Evolutionary conservation across 1,140 invertebrate species (phyloP).

Genomic region (Heliconius congener): DNA sequence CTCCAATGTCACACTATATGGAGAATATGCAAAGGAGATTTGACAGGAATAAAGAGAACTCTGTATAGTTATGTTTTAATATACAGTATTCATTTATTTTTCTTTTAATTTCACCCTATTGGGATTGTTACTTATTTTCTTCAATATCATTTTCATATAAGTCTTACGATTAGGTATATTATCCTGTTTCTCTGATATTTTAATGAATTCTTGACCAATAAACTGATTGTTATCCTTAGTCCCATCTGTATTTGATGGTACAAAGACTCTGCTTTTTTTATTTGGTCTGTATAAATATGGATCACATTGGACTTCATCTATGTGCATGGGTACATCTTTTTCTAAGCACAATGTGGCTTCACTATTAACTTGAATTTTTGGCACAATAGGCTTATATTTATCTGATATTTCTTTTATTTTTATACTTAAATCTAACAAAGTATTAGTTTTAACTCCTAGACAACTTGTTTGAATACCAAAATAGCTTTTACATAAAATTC

Average conservation of each 20-base stretch:
- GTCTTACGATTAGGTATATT: slow-evolving; percentile 38
- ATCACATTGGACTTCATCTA: slow-evolving; percentile 2
- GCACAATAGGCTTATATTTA: slow-evolving; percentile 24
- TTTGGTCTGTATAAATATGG: slow-evolving; percentile 60
- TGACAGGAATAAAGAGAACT: too few species aligned
- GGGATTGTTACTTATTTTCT: slow-evolving; percentile 65
- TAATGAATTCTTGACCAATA: slow-evolving; percentile 62
- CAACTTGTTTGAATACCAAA: slow-evolving; percentile 69
- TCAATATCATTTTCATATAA: slow-evolving; percentile 68
- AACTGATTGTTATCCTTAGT: slow-evolving; percentile 45
- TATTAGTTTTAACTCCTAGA: slow-evolving; percentile 52
- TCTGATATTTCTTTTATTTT: slow-evolving; percentile 48
- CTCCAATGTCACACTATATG: too few species aligned
- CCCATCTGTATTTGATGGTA: slow-evolving; percentile 43
- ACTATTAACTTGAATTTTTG: not conserved
- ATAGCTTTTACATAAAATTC: slow-evolving; percentile 40
- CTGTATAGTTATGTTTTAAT: not conserved
- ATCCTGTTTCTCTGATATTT: slow-evolving; percentile 45
- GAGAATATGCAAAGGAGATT: too few species aligned
- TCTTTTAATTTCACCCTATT: slow-evolving; percentile 51
- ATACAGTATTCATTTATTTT: not conserved
- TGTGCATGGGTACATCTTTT: not conserved
- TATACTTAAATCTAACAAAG: slow-evolving; percentile 44
- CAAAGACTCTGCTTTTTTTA: slow-evolving; percentile 66
- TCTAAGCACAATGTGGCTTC: not conserved